Percentiles rank a stretch among this genome's conserved stretches.
These are phyloP conservation scores for Anthopleura xanthogrammica DNA, from an alignment of 92 coral and sea anemone species.

Conservation along the genomic window DNA sequence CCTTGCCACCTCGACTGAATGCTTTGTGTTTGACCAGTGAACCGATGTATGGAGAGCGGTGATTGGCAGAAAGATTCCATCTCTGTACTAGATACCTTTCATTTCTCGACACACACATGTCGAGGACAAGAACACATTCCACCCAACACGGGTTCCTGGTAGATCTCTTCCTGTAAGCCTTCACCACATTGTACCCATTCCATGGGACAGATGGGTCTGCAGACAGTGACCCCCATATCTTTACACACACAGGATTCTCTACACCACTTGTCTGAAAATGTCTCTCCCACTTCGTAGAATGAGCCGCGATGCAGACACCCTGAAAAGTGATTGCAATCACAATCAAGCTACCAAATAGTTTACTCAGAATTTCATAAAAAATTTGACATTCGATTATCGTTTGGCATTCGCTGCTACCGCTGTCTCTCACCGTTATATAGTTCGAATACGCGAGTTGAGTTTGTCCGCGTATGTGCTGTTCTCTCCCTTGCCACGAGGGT, in stretches of 20 bases:
- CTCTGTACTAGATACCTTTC: constrained; percentile 6
- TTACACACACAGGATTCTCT: constrained; percentile 27
- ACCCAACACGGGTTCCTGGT: constrained; percentile 19
- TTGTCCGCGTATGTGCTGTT: too few species aligned
- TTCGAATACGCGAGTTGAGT: too few species aligned
- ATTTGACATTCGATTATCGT: too few species aligned
- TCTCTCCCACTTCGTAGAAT: constrained; percentile 32
- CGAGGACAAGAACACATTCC: constrained; percentile 42
- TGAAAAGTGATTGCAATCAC: not conserved
- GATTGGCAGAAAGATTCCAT: too few species aligned
- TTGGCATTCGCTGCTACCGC: too few species aligned
- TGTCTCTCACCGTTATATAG: too few species aligned
- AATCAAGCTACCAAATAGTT: not conserved
- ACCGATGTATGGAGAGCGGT: too few species aligned
- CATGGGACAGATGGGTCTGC: constrained; percentile 37
- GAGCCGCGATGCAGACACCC: constrained; percentile 29
- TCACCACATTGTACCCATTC: constrained; percentile 32
- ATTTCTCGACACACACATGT: constrained; percentile 31
- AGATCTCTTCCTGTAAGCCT: not conserved
- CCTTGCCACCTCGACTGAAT: too few species aligned
- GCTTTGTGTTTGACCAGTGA: too few species aligned
- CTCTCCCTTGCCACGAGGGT: too few species aligned
- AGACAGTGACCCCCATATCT: constrained; percentile 19
- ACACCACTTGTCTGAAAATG: constrained; percentile 37
- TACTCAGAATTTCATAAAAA: not conserved